These are phyloP conservation scores for Dicrostonyx torquatus DNA, from an alignment of 2,797 vertebrate species.

Conservation along the genomic window DNA sequence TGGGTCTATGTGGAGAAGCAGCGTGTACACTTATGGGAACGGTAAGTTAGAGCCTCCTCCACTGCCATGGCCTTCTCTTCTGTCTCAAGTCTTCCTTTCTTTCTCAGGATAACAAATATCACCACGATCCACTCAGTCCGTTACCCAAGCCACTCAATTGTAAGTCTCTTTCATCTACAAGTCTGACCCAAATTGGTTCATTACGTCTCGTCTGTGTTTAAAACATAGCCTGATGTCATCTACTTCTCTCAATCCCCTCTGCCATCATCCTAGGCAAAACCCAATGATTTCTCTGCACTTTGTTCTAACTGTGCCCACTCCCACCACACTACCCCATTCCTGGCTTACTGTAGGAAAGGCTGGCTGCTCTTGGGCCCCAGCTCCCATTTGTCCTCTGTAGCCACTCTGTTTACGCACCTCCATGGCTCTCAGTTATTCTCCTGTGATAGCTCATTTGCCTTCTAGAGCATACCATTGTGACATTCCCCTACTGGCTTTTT, in stretches of 20 bases:
- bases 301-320: background rate
- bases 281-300: background rate
- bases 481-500: background rate
- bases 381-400: no score
- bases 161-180: background rate
- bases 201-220: background rate
- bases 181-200: background rate
- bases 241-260: background rate
- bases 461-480: background rate
- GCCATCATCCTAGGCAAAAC: background rate
- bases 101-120: background rate
- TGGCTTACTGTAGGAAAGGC: background rate
- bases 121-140: background rate
- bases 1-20: background rate
- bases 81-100: background rate
- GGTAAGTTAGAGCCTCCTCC: background rate
- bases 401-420: rapidly evolving
- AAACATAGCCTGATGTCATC: background rate
- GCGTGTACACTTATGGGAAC: background rate
- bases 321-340: background rate
- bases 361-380: background rate
- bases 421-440: background rate
- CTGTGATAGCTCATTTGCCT: background rate
- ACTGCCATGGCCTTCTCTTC: background rate
- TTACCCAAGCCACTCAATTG: background rate